Base-by-base conservation (phyloP, 2,888 invertebrate genomes). In the Bedellia somnulentella region DNA sequence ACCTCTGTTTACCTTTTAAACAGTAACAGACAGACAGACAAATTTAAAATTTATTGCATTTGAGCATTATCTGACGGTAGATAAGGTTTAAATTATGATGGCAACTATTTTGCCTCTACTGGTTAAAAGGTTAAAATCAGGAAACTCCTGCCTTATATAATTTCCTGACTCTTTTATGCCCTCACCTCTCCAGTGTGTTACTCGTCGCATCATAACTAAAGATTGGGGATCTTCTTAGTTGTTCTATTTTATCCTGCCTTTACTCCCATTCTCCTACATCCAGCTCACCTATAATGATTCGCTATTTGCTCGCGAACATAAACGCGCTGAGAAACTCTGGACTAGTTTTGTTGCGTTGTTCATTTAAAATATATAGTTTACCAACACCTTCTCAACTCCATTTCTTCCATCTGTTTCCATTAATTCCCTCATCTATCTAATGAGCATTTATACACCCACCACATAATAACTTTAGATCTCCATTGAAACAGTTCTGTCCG, bases 331-430 rank as follows among this genome's bases (percentile, higher is more conserved):
- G 34, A 12, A 59, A 59, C 29, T 66, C 70, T 2, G 73, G 73
- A 27, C 64, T 64, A 0, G 73, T 73, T 38, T 60, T 70, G 43
- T 71, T 66, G 33, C 68, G 70, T 4, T 67, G 66, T n/a, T n/a
- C n/a, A n/a, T n/a, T n/a, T n/a, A n/a, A n/a, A n/a, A n/a, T n/a
- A n/a, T n/a, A n/a, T n/a, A n/a, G n/a, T n/a, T n/a, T n/a, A n/a
- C n/a, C n/a, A n/a, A n/a, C n/a, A n/a, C n/a, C n/a, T n/a, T n/a
- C n/a, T n/a, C n/a, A n/a, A n/a, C n/a, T n/a, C n/a, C n/a, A n/a
- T n/a, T n/a, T n/a, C n/a, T n/a, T n/a, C n/a, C 50, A 68, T 57
- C 35, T 73, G 71, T 73, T 39, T 0, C 13, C 4, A 14, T 5
- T n/a, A 13, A 13, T 5, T 4, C 5, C 4, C 5, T 23, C 4